Base-by-base conservation (phyloP, 2,888 invertebrate species). In the Synanthedon myopaeformis region DNA sequence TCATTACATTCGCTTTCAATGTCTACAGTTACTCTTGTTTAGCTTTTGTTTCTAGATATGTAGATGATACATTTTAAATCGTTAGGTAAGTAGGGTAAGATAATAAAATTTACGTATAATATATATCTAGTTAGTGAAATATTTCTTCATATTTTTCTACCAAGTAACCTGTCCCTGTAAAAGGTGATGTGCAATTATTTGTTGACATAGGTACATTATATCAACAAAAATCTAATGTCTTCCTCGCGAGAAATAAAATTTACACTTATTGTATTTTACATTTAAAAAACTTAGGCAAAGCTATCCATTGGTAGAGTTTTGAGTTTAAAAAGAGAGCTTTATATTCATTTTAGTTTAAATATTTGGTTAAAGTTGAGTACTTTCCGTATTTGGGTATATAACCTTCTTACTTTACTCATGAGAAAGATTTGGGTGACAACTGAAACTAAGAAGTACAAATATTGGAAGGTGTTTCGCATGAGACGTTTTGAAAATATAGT, bases 101-200 rank as follows among this genome's bases (percentile, higher is more conserved):
- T 67, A 64, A 62, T 65, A 65, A 63, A 64, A 61, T 56, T 58
- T 57, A 57, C 55, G 51, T 56, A 69, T n/a, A n/a, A n/a, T 76
- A 23, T 35, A 35, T 10, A 35, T 35, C 35, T 35, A 74, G 74
- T 69, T 79, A 82, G 74, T 74, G 62, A 80, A 77, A 80, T 74
- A 76, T 72, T 75, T 69, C 73, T 72, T 75, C 65, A 76, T 82
- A 82, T 82, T 83, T 83, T 82, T 82, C 82, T 82, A 82, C 76
- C 66, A 23, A 69, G 67, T 74, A 23, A 23, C 67, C 72, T 61
- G 13, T n/a, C 17, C 35, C 35, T 35, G 10, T 35, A 35, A 35
- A 35, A 54, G 54, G 69, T 70, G 68, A 70, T 76, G 74, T 75
- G 76, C 77, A 76, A 73, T 79, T 75, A 63, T 60, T 61, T 69